Evolutionary conservation across 2,797 vertebrate genomes (phyloP).

Genomic region (Dendrocincla fuliginosa): DNA sequence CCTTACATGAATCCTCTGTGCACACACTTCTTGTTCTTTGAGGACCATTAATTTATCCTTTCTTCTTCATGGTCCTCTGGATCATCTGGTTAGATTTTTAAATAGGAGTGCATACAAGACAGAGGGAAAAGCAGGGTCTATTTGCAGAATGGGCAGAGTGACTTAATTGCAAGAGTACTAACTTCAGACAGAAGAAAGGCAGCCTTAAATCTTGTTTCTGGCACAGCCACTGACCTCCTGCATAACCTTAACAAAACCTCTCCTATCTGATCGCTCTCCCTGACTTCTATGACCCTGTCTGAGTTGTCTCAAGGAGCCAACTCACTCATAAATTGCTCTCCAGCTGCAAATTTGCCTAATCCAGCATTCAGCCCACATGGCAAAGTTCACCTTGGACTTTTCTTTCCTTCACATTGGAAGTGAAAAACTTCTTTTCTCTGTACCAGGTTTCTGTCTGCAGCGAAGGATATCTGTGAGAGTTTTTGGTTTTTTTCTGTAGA

Average conservation of each 20-base stretch:
- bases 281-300: not conserved
- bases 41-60: not conserved
- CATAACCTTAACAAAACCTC: not conserved
- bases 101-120: not conserved
- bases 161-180: not conserved
- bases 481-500: not conserved
- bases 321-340: not conserved
- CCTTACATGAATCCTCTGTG: not conserved
- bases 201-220: not conserved
- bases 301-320: not conserved
- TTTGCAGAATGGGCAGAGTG: not conserved
- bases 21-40: not conserved
- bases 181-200: not conserved
- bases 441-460: not conserved
- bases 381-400: not conserved
- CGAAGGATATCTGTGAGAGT: not conserved
- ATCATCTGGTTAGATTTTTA: not conserved
- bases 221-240: not conserved
- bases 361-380: not conserved
- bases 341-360: not conserved
- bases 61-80: not conserved
- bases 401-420: not conserved
- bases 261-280: not conserved
- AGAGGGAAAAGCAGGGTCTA: not conserved
- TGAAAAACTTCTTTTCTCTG: not conserved